A percentile compares a stretch with the other conserved stretches of the same genome.
These are phyloP conservation scores for Resseliella maxima DNA, from an alignment of 2,888 invertebrate genomes.

Conservation along the genomic window DNA sequence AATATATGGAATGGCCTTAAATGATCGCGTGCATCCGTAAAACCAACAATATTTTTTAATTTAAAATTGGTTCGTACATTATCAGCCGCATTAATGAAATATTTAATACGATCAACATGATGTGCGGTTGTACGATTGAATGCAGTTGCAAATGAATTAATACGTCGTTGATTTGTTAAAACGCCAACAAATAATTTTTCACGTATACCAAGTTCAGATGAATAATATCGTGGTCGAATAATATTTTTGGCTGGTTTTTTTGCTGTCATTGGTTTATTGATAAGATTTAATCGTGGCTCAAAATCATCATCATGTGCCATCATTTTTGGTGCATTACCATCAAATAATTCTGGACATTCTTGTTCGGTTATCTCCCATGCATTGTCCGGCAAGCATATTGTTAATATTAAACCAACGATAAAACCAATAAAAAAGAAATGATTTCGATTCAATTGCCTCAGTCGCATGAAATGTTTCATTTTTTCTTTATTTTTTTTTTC, in stretches of 20 bases:
- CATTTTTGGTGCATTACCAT: slow-evolving; percentile 66
- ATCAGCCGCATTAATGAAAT: slow-evolving; percentile 78
- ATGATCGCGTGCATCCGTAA: slow-evolving; percentile 81
- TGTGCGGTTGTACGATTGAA: slow-evolving; percentile 90
- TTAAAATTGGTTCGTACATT: slow-evolving; percentile 70
- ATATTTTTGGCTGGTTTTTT: slow-evolving; percentile 72
- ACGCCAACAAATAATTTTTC: slow-evolving; percentile 90
- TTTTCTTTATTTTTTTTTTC: background rate
- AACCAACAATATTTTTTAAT: slow-evolving; percentile 83
- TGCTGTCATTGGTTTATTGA: slow-evolving; percentile 67
- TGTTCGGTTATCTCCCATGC: slow-evolving; percentile 66
- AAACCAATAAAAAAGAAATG: slow-evolving; percentile 65
- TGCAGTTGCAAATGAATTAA: slow-evolving; percentile 80
- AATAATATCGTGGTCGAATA: slow-evolving; percentile 90
- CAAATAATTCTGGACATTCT: slow-evolving; percentile 67
- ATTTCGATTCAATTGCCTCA: slow-evolving; percentile 54
- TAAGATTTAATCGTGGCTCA: slow-evolving; percentile 67
- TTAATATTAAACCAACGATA: slow-evolving; percentile 65
- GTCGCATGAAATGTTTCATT: slow-evolving; percentile 42
- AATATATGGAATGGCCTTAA: slow-evolving; percentile 87
- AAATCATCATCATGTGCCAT: slow-evolving; percentile 64
- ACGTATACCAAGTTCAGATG: slow-evolving; percentile 92
- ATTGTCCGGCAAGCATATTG: slow-evolving; percentile 66
- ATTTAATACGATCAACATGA: slow-evolving; percentile 84
- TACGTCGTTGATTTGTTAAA: slow-evolving; percentile 79